Percentiles rank a stretch among this genome's conserved stretches.
Evolutionary conservation across 2,888 invertebrate species (phyloP).

Genomic region (Platycnemis pennipes): DNA sequence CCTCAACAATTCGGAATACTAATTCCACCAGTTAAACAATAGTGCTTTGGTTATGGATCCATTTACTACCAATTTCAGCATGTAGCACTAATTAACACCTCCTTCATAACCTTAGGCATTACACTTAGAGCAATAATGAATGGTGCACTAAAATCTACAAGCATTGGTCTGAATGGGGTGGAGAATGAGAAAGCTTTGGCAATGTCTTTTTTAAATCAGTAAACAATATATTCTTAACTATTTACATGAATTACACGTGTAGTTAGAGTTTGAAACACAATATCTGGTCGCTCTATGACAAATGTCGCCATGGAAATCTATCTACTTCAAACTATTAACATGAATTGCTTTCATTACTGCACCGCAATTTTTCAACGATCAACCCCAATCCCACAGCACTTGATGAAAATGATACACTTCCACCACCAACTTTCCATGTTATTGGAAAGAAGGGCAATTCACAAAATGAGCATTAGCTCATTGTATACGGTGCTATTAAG

Average conservation of each 20-base stretch:
- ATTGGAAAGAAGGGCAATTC: not conserved
- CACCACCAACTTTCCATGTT: not conserved
- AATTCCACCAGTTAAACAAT: too few species aligned
- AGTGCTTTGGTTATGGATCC: too few species aligned
- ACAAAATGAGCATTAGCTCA: not conserved
- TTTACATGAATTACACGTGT: not conserved
- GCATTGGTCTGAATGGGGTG: too few species aligned
- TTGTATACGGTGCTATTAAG: not conserved
- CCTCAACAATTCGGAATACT: too few species aligned
- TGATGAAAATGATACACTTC: not conserved
- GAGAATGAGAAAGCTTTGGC: not conserved
- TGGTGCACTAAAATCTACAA: too few species aligned
- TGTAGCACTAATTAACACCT: too few species aligned
- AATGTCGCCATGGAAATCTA: not conserved
- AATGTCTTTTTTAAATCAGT: not conserved
- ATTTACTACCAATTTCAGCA: too few species aligned
- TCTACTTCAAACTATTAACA: not conserved
- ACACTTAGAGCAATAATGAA: too few species aligned
- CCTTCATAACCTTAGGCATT: too few species aligned
- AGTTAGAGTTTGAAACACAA: not conserved
- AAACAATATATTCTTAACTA: conserved; percentile 50
- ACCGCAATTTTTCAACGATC: not conserved
- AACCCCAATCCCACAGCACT: not conserved
- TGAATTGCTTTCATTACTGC: not conserved
- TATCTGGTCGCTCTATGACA: not conserved